Conservation (phyloP, 1,140 invertebrate species). For the Brachionus sp. region DNA sequence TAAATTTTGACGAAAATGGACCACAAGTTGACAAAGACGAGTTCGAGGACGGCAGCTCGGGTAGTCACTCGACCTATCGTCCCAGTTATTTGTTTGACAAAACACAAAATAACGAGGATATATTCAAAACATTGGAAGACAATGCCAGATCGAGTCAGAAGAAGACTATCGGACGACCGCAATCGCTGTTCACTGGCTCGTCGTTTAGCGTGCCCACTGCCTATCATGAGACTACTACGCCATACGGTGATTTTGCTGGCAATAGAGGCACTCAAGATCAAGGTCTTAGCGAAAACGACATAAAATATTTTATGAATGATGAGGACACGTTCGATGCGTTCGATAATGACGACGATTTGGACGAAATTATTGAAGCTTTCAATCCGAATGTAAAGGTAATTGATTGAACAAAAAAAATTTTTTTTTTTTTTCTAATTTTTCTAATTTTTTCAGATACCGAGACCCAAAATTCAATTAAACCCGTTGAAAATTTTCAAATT, state of each 20-base stretch:
- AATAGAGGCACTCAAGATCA: background rate
- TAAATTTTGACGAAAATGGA: constrained; percentile 7
- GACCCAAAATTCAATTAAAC: constrained; percentile 44
- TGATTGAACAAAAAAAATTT: background rate
- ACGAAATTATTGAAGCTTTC: constrained; percentile 44
- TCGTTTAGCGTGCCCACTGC: constrained; percentile 37
- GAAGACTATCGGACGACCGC: constrained; percentile 29
- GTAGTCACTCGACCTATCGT: constrained; percentile 15
- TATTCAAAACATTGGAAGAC: constrained; percentile 30
- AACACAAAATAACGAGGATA: background rate
- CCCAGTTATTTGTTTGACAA: constrained; percentile 20
- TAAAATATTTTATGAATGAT: background rate
- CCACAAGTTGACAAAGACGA: background rate
- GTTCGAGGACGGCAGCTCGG: background rate
- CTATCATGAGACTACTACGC: constrained; percentile 28
- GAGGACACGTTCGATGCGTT: constrained; percentile 31
- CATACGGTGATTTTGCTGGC: constrained; percentile 21
- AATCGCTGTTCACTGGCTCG: constrained; percentile 32
- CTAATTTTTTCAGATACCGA: constrained; percentile 6
- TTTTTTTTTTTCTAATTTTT: background rate
- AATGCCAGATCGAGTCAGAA: constrained; percentile 40
- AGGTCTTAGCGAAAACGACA: background rate
- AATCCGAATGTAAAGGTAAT: constrained; percentile 41
- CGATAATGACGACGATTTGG: constrained; percentile 38
- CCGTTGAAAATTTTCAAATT: constrained; percentile 46